Evolutionary conservation across 2,797 vertebrate genomes (phyloP).

Genomic region (Urocyon cinereoargenteus): DNA sequence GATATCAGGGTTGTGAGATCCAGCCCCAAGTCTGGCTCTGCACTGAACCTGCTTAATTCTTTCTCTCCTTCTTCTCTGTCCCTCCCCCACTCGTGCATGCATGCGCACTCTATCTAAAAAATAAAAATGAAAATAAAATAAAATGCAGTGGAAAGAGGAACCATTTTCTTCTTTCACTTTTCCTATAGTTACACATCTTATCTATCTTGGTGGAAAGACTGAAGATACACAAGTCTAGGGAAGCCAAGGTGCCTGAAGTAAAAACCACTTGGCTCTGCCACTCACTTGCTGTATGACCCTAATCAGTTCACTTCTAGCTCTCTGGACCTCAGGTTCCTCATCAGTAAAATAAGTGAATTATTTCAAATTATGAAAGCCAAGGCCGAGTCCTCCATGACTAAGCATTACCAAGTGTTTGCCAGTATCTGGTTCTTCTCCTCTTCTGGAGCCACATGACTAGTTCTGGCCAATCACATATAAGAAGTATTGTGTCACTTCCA

Average conservation of each 20-base stretch:
- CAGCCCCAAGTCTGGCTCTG: not conserved
- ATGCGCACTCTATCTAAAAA: not conserved
- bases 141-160: not conserved
- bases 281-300: not conserved
- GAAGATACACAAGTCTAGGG: not conserved
- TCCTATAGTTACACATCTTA: not conserved
- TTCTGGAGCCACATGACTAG: not conserved
- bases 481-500: not conserved
- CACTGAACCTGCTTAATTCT: not conserved
- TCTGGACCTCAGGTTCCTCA: conserved; percentile 19
- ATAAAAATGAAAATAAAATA: not conserved
- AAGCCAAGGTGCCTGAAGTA: not conserved
- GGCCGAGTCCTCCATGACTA: not conserved
- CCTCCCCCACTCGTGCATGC: not conserved
- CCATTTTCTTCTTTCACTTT: conserved; percentile 29
- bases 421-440: not conserved
- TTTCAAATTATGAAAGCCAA: not conserved
- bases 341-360: not conserved
- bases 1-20: not conserved
- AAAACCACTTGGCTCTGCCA: not conserved
- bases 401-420: not conserved
- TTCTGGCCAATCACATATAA: not conserved
- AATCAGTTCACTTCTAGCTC: not conserved
- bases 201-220: conserved; percentile 13
- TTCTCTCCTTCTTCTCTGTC: not conserved